These are phyloP conservation scores for Hyphantria cunea DNA, from an alignment of 1,140 invertebrate genomes.

Conservation along the genomic window DNA sequence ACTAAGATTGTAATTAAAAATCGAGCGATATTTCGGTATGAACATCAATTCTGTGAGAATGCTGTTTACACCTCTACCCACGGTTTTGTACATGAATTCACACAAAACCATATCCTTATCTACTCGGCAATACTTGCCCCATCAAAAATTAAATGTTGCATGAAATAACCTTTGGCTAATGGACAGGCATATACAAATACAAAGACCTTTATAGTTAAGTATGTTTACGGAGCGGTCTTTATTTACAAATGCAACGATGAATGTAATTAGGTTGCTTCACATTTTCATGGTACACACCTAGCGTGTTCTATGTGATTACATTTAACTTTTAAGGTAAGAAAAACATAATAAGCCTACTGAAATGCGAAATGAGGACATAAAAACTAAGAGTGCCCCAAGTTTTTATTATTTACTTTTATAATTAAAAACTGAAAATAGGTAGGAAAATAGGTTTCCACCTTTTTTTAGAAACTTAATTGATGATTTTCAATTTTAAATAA, in stretches of 20 bases:
- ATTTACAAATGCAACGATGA: conserved; percentile 24
- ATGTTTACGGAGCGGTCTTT: conserved; percentile 3
- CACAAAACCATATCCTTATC: not conserved
- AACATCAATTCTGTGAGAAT: conserved; percentile 35
- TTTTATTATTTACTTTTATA: too few relatives aligned
- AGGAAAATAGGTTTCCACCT: too few relatives aligned
- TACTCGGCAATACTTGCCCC: not conserved
- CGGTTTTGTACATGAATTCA: not conserved
- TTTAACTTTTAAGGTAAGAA: not conserved
- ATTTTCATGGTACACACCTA: conserved; percentile 11
- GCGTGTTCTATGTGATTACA: not conserved
- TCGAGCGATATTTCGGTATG: conserved; percentile 33
- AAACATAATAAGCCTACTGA: not conserved
- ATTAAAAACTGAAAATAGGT: too few relatives aligned
- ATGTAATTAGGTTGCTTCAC: conserved; percentile 21
- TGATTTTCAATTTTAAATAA: too few relatives aligned
- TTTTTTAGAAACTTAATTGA: too few relatives aligned
- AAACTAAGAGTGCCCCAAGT: too few relatives aligned
- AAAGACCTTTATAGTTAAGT: conserved; percentile 4
- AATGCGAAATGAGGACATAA: not conserved
- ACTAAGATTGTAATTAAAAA: conserved; percentile 47
- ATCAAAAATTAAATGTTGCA: conserved; percentile 1
- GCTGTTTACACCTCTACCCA: not conserved
- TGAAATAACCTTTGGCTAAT: conserved; percentile 17
- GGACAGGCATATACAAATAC: conserved; percentile 1